These are phyloP conservation scores for Hermatobates lingyangjiaoensis DNA, from an alignment of 1,140 invertebrate species.

Conservation along the genomic window DNA sequence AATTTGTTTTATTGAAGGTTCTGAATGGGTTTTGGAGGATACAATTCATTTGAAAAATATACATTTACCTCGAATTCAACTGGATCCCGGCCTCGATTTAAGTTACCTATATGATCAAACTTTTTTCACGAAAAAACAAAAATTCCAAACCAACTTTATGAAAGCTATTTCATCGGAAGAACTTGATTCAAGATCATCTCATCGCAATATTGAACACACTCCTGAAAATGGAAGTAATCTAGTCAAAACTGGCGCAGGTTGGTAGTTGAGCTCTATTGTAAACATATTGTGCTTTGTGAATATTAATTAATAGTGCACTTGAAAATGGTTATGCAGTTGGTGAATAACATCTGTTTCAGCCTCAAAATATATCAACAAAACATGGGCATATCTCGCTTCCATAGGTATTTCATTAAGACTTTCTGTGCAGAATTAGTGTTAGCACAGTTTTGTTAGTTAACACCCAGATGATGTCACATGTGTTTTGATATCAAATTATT, in stretches of 20 bases:
- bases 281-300: background rate
- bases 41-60: constrained; percentile 80
- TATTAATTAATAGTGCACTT: too few relatives aligned
- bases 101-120: constrained; percentile 64
- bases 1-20: constrained; percentile 22
- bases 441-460: too few relatives aligned
- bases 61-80: constrained; percentile 57
- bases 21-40: constrained; percentile 94
- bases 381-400: constrained; percentile 10
- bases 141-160: constrained; percentile 19
- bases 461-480: too few relatives aligned
- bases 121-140: constrained; percentile 32
- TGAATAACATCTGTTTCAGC: constrained; percentile 6
- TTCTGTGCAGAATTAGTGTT: too few relatives aligned
- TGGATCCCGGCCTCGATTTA: constrained; percentile 61
- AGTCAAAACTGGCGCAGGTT: constrained; percentile 18
- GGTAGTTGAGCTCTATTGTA: too few relatives aligned
- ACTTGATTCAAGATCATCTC: constrained; percentile 14
- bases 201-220: constrained; percentile 16
- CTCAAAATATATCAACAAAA: constrained; percentile 4
- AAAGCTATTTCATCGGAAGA: constrained; percentile 21
- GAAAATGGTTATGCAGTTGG: too few relatives aligned
- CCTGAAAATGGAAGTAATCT: constrained; percentile 16
- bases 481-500: too few relatives aligned
- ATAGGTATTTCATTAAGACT: constrained; percentile 12